Conservation (phyloP, 1,140 invertebrate species). For the Sycobia sp. region DNA sequence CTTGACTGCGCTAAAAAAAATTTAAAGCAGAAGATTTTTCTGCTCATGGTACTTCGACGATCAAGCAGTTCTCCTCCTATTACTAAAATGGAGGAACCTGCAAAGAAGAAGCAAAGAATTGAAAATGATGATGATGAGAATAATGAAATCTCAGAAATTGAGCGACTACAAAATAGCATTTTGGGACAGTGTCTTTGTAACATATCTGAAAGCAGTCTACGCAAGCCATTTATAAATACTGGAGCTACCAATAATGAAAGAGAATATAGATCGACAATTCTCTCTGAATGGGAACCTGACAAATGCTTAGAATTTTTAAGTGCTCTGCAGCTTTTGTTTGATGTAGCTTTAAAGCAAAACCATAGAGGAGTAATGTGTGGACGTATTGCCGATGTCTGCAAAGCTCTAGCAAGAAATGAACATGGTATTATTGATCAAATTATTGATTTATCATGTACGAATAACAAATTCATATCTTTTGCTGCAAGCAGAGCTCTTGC, state of each 20-base stretch:
- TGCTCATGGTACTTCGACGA: slow-evolving; percentile 54
- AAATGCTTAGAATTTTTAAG: slow-evolving; percentile 78
- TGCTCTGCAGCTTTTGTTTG: slow-evolving; percentile 80
- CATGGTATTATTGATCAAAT: slow-evolving; percentile 83
- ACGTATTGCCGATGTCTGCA: slow-evolving; percentile 77
- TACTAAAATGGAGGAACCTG: slow-evolving; percentile 68
- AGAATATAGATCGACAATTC: slow-evolving; percentile 60
- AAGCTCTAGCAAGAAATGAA: slow-evolving; percentile 78
- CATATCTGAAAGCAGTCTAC: slow-evolving; percentile 71
- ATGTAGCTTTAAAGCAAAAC: slow-evolving; percentile 83
- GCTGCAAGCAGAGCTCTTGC: slow-evolving; percentile 78
- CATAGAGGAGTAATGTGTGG: slow-evolving; percentile 79
- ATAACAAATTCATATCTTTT: slow-evolving; percentile 81
- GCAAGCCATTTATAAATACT: slow-evolving; percentile 72
- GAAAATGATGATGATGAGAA: slow-evolving; percentile 61
- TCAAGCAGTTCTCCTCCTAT: slow-evolving; percentile 42
- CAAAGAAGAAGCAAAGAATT: slow-evolving; percentile 75
- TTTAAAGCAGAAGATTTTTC: slow-evolving; percentile 23
- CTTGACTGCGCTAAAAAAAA: slow-evolving; percentile 21
- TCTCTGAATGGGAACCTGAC: slow-evolving; percentile 74
- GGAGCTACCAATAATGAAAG: slow-evolving; percentile 63
- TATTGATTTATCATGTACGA: slow-evolving; percentile 76
- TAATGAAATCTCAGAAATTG: slow-evolving; percentile 61
- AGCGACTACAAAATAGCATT: slow-evolving; percentile 67
- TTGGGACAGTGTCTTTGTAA: slow-evolving; percentile 78